Evolutionary conservation across 2,113 vertebrate species (phyloP).

Genomic region (Elephantulus edwardii): DNA sequence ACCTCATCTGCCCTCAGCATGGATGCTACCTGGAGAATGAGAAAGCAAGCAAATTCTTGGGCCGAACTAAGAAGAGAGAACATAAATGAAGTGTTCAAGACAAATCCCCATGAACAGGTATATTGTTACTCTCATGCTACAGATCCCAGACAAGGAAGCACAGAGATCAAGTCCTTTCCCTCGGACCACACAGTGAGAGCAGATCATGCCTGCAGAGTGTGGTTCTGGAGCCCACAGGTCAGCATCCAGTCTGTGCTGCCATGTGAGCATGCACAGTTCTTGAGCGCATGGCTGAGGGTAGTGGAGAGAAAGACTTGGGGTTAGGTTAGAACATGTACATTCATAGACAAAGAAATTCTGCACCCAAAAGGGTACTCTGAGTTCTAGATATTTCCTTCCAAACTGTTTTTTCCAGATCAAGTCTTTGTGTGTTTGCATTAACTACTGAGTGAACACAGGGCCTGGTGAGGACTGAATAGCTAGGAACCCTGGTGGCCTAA

Average conservation of each 20-base stretch:
- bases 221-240: neutral
- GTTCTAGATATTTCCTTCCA: neutral
- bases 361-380: neutral
- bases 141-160: neutral
- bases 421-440: neutral
- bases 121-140: neutral
- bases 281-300: neutral
- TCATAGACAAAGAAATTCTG: neutral
- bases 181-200: neutral
- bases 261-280: neutral
- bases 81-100: neutral
- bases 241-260: neutral
- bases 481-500: too few relatives aligned
- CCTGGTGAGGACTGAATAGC: too few relatives aligned
- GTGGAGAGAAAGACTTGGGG: neutral
- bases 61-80: neutral
- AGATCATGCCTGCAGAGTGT: neutral
- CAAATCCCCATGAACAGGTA: neutral
- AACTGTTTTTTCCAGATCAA: neutral
- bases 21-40: neutral
- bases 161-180: neutral
- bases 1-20: neutral
- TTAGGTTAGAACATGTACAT: neutral
- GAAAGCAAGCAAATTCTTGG: neutral
- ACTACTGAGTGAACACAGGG: neutral